These are phyloP conservation scores for Rhamnusium bicolor DNA, from an alignment of 2,888 invertebrate species.

Conservation along the genomic window DNA sequence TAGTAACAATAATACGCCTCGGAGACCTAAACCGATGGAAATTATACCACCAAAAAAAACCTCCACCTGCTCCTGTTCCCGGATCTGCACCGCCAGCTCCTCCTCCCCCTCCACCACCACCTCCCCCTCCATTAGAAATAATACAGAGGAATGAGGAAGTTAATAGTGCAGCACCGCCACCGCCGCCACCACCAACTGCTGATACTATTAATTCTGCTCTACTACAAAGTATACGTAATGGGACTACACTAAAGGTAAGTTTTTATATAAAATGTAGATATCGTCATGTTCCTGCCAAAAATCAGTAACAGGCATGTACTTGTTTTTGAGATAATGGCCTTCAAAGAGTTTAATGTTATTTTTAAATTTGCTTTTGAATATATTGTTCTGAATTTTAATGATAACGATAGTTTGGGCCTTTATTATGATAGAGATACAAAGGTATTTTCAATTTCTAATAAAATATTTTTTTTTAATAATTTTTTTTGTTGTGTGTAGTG, in stretches of 20 bases:
- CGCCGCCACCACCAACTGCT: slow-evolving; percentile 56
- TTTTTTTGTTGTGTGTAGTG: too few relatives aligned
- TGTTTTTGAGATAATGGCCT: too few relatives aligned
- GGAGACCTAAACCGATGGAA: slow-evolving; percentile 37
- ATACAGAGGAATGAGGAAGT: not conserved
- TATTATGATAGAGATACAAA: too few relatives aligned
- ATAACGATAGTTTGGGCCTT: too few relatives aligned
- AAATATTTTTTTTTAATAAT: too few relatives aligned
- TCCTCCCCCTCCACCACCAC: slow-evolving; percentile 54
- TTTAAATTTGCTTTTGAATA: too few relatives aligned
- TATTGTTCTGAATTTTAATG: too few relatives aligned
- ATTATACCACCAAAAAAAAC: slow-evolving; percentile 4
- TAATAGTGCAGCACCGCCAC: slow-evolving; percentile 42
- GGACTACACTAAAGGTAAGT: slow-evolving; percentile 80
- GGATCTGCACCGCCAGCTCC: slow-evolving; percentile 51
- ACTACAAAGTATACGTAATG: slow-evolving; percentile 90
- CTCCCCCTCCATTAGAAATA: slow-evolving; percentile 44
- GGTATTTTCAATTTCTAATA: too few relatives aligned
- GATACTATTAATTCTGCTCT: slow-evolving; percentile 80
- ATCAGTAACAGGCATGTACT: not conserved
- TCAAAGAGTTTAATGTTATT: too few relatives aligned
- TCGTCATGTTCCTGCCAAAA: too few relatives aligned
- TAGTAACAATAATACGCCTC: slow-evolving; percentile 50
- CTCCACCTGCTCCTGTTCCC: slow-evolving; percentile 25
- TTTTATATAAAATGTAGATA: not conserved